Evolutionary conservation across 1,140 invertebrate genomes (phyloP).

Genomic region (Nylanderia fulva): DNA sequence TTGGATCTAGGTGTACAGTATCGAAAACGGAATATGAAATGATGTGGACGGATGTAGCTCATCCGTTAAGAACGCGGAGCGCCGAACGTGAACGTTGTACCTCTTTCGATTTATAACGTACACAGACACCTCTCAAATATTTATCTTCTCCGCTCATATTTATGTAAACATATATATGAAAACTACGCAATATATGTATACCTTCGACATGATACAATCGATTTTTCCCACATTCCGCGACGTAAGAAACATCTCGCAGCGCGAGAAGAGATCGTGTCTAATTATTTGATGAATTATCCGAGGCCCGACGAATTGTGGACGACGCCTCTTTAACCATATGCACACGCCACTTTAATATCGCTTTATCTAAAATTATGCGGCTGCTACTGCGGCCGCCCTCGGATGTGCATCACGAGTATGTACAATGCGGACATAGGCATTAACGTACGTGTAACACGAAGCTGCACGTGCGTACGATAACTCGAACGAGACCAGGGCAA

Average conservation of each 20-base stretch:
- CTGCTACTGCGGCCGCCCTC: not conserved
- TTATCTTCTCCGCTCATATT: conserved; percentile 12
- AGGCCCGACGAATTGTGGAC: too few species aligned
- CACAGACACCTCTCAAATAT: conserved; percentile 8
- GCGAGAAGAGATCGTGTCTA: not conserved
- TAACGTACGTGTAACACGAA: conserved; percentile 17
- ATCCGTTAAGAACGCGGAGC: not conserved
- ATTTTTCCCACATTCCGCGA: too few species aligned
- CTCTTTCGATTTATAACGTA: conserved; percentile 32
- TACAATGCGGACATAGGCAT: not conserved
- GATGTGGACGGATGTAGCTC: not conserved
- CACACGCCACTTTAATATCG: conserved; percentile 29
- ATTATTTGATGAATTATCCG: too few species aligned
- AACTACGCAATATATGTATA: not conserved
- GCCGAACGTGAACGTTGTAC: not conserved
- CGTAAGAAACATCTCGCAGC: too few species aligned
- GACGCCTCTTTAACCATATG: not conserved
- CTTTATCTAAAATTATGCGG: conserved; percentile 14
- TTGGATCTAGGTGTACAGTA: not conserved
- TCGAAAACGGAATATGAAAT: conserved; percentile 4
- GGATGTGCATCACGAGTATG: not conserved
- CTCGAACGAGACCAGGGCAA: not conserved
- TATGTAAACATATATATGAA: not conserved
- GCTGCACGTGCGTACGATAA: not conserved
- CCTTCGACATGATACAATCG: not conserved